Evolutionary conservation across 2,888 invertebrate genomes (phyloP), one percentile per base, ranked within the genome.

Genomic region (Spatulosminthurus flaviceps): DNA sequence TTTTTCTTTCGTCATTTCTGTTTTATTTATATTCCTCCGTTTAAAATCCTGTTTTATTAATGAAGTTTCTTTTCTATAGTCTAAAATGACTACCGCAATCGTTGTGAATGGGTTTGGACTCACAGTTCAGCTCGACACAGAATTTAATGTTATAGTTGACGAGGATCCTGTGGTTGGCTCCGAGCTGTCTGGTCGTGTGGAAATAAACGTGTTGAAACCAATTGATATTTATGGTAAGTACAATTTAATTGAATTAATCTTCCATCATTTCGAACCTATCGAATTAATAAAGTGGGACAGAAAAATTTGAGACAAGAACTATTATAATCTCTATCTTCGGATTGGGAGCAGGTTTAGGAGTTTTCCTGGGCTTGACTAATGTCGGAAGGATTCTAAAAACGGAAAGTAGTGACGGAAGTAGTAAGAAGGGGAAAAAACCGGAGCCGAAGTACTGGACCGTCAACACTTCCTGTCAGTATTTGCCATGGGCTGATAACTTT

Each of bases 401-500:
- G 7, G 64, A n/a, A 24, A 24, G 2, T 21, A 22, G 22, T 64
- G 64, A 22, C 1, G 64, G 64, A 64, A 26, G 24, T n/a, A n/a
- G n/a, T 24, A 26, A 26, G 26, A 64, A 64, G 24, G 64, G 64
- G 26, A 21, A 64, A 26, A 64, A 64, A 16, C 9, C 24, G 2
- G 64, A 11, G 9, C 24, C 24, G 24, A 64, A 64, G 11, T 64
- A 24, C 24, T 64, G 64, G 64, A 64, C 64, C 7, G 64, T 64
- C 64, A 64, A 64, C 16, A 64, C 64, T 4, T 22, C 21, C 16
- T 64, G 64, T 64, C 64, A 64, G 24, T 64, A 64, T 24, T 64
- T 64, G 64, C 64, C 64, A 11, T 64, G 64, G 64, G 26, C 64
- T 2, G 64, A 64, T 11, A 64, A 64, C 24, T 64, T 64, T 64